Percentiles rank a stretch among this genome's conserved stretches.
Evolutionary conservation across 2,797 vertebrate species (phyloP).

Genomic region (Erpetoichthys calabaricus): DNA sequence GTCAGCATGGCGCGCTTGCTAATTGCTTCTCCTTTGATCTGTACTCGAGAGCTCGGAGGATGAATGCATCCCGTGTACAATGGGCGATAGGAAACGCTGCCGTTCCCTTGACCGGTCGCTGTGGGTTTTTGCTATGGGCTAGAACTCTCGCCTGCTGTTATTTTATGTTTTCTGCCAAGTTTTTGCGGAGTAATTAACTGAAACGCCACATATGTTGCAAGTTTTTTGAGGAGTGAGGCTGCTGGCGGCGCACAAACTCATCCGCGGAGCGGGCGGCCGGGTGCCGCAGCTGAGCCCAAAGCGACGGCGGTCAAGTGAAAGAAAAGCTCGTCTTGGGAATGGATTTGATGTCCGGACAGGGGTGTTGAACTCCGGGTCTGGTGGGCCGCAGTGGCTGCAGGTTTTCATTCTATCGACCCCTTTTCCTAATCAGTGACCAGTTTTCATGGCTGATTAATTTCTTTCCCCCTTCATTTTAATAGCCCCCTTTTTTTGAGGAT

Average conservation of each 20-base stretch:
- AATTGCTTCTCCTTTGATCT: conserved; percentile 51
- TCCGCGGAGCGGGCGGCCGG: neutral
- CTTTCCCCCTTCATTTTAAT: too few relatives aligned
- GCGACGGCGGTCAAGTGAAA: too few relatives aligned
- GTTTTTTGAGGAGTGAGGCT: conserved; percentile 20
- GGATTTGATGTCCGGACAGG: too few relatives aligned
- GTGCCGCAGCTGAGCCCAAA: neutral
- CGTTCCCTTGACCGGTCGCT: conserved; percentile 37
- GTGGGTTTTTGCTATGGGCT: conserved; percentile 44
- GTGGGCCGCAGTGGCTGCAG: too few relatives aligned
- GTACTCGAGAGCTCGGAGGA: conserved; percentile 44
- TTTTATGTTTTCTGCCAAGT: conserved; percentile 32
- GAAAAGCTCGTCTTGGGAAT: too few relatives aligned
- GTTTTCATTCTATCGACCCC: too few relatives aligned
- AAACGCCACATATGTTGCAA: conserved; percentile 38
- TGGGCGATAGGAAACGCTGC: conserved; percentile 22
- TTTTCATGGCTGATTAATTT: too few relatives aligned
- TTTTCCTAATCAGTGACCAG: too few relatives aligned
- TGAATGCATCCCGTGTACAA: conserved; percentile 14
- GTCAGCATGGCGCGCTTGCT: conserved; percentile 30
- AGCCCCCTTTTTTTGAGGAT: too few relatives aligned
- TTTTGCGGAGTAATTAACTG: conserved; percentile 41
- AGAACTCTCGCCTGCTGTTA: conserved; percentile 41
- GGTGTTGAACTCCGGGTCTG: too few relatives aligned
- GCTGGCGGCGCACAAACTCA: conserved; percentile 12